Base-by-base conservation (phyloP, 1,140 invertebrate species). In the Eriocheir sinensis region DNA sequence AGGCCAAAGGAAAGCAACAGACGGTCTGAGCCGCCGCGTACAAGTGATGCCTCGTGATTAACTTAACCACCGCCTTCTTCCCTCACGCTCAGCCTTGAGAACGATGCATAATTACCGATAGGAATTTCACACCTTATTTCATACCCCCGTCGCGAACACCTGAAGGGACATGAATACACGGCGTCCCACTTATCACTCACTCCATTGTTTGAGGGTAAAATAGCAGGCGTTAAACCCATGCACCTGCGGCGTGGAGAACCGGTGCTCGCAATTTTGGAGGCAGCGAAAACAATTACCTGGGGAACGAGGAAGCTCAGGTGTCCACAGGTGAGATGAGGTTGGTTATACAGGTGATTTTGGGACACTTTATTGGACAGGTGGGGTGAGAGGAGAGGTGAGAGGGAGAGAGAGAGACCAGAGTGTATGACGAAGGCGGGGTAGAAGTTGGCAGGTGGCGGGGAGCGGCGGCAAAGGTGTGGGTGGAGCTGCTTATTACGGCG, bases 51-150 rank as follows among this genome's bases (percentile, higher is more conserved):
- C 15, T 48, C 44, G 15, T 15, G 4, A 48, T 48, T 15, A 48
- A 8, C 44, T 8, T 15, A 4, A 48, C 44, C 44, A 48, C 44
- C 60, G n/a, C 60, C 60, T n/a, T 12, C 21, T 72, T 72, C n/a
- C 60, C n/a, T 72, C 60, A 72, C 60, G 60, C 60, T n/a, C 12
- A 9, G 48, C 48, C 48, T 2, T 21, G 27, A 72, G 8, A 72
- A 72, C 21, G 21, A n/a, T n/a, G 27, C 60, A 21, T 72, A 72
- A 72, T 72, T 72, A 72, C 21, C n/a, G 60, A 21, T 21, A 72
- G 60, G 60, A 72, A 72, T 72, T 72, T 72, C 60, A 72, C 60
- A 72, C 60, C 60, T 72, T n/a, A 21, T n/a, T 72, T 72, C n/a
- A 72, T 72, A n/a, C 8, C 4, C 60, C 60, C 60, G 27, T 72